Evolutionary conservation across 2,797 vertebrate genomes (phyloP), one percentile per base, ranked within the genome.

Genomic region (Cichlasoma orientale): DNA sequence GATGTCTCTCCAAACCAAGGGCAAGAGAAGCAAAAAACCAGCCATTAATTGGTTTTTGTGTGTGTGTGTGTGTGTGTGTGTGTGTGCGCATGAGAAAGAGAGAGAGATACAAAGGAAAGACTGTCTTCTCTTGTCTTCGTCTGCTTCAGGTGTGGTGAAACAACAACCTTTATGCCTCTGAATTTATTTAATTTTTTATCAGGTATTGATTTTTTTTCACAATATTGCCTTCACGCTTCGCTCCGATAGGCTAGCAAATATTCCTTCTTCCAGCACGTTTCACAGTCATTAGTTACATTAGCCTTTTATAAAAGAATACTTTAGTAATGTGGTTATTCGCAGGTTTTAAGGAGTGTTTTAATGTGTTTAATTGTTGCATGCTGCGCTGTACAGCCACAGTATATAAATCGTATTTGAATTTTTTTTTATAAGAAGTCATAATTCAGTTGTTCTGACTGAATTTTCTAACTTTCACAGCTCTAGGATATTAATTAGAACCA

Each of bases 1-100:
- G 61, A 57, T 76, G 73, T 81, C 63, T 85, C 78, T 78, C 78
- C 56, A 66, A 78, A 86, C 50, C 68, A 59, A 68, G 44, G 63
- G 86, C 56, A 29, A 29, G 41, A 47, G 23, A 68, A 47, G 16
- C 16, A 47, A 68, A 77, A 11, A 9, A 38, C 3, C 36, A 74
- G 78, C 72, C 79, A 74, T 7, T 68, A 52, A 68, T 68, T 50
- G 41, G 9, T 68, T 68, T 68, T 50, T 25, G 18, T 16, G 61
- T 57, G 29, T 75, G 63, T 54, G 27, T 80, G 83, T 84, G 89
- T 72, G 74, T 14, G 47, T 80, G 8, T 55, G 4, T 47, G 9
- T 66, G 18, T 75, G 7, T 52, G 4, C 38, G 6, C 33, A 14
- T 58, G 7, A 47, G 29, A 59, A 9, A 1, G 10, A 3, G 36